Conservation (phyloP, 1,140 invertebrate species). For the Pygmarrhopalites habei region DNA sequence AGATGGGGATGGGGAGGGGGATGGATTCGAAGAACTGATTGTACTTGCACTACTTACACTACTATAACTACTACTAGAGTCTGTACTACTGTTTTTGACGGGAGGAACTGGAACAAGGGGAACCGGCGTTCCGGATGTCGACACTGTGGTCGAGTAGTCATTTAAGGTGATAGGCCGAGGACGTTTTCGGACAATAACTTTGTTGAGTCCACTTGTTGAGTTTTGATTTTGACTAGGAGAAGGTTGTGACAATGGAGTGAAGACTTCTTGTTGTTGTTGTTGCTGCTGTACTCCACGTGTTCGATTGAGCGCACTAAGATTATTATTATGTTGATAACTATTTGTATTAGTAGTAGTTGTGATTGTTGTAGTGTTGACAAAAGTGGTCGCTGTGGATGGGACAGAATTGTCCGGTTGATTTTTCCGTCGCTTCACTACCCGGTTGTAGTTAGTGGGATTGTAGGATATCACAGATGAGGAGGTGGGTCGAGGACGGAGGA, state of each 20-base stretch:
- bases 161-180: conserved; percentile 8
- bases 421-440: conserved; percentile 26
- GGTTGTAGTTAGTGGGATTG: conserved; percentile 31
- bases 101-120: not conserved
- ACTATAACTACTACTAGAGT: conserved; percentile 17
- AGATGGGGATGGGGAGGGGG: not conserved
- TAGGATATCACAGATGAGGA: conserved; percentile 30
- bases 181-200: not conserved
- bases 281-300: too few species aligned
- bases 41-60: not conserved
- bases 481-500: conserved; percentile 30
- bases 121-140: not conserved
- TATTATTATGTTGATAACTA: not conserved
- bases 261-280: too few species aligned
- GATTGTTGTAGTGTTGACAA: not conserved
- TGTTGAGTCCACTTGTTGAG: not conserved
- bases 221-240: conserved; percentile 1
- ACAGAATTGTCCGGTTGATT: conserved; percentile 8
- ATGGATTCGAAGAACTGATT: not conserved
- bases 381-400: conserved; percentile 1
- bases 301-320: too few species aligned
- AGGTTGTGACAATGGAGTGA: not conserved
- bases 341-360: not conserved
- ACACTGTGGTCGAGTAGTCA: not conserved
- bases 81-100: not conserved